phyloP scores from a whole-genome alignment of 2,113 vertebrate genomes.

The Rhombomys opimus region DNA sequence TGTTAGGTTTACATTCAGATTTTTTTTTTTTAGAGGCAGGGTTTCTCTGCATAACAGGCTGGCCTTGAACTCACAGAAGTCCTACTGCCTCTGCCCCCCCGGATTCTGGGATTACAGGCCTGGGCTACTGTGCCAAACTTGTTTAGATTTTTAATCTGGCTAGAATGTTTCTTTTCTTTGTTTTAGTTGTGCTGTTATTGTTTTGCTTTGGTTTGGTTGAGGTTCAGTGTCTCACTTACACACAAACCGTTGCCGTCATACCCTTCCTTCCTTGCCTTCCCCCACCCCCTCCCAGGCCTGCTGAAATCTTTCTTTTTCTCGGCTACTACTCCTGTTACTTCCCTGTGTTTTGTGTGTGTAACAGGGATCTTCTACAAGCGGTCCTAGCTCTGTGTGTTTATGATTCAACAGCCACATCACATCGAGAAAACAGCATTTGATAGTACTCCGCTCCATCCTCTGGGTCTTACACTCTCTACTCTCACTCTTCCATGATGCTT shows the following conservation, averaged over 20 bases:
- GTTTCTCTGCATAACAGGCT: no score
- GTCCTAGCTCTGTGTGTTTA: not conserved
- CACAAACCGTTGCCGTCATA: not conserved
- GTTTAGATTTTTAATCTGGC: no score
- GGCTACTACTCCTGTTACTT: not conserved
- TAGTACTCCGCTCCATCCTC: not conserved
- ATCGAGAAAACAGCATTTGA: not conserved
- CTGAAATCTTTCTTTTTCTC: not conserved
- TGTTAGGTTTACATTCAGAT: not conserved
- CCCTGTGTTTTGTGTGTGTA: not conserved
- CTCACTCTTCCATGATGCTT: no score
- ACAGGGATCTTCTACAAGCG: no score
- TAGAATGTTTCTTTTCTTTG: not conserved
- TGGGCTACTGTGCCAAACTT: no score
- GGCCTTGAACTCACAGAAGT: no score
- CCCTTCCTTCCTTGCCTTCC: not conserved
- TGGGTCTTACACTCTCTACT: not conserved
- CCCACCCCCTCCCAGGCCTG: not conserved
- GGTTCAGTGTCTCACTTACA: no score
- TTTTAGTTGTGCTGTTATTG: not conserved
- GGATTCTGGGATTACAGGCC: no score
- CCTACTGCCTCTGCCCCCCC: no score
- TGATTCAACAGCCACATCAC: not conserved
- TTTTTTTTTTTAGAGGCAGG: no score
- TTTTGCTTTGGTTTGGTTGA: not conserved